Percentiles rank a stretch among this genome's conserved stretches.
phyloP scores from a whole-genome alignment of 2,888 invertebrate species.

The Phytoseiulus persimilis region DNA sequence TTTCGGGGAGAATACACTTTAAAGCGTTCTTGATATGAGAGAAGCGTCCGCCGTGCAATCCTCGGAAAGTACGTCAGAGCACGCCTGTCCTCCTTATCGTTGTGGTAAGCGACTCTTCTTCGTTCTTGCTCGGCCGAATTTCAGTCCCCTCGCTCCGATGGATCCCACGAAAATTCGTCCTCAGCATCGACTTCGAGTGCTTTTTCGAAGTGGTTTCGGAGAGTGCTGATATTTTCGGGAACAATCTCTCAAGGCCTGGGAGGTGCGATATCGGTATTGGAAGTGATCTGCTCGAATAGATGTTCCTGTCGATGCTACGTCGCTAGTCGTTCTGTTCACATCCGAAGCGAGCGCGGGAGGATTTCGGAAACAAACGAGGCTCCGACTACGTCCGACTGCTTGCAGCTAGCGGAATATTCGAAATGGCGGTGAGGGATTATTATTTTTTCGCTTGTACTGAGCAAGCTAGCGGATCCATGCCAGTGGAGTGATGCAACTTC shows the following conservation, averaged over 20 bases:
- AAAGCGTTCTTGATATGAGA: too few relatives aligned
- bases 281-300: background rate
- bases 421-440: background rate
- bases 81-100: too few relatives aligned
- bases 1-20: too few relatives aligned
- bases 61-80: too few relatives aligned
- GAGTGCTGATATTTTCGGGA: background rate
- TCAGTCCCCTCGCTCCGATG: background rate
- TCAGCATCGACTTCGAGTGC: background rate
- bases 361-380: background rate
- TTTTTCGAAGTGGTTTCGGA: background rate
- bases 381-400: background rate
- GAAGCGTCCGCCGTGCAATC: too few relatives aligned
- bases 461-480: background rate
- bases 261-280: background rate
- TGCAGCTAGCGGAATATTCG: background rate
- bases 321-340: background rate
- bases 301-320: background rate
- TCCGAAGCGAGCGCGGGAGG: background rate
- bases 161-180: background rate
- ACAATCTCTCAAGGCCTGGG: background rate
- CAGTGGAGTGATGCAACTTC: background rate
- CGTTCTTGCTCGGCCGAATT: too few relatives aligned
- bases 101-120: too few relatives aligned
- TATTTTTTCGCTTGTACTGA: background rate